These are phyloP conservation scores for Noctilio leporinus DNA, from an alignment of 2,113 vertebrate species.

Conservation along the genomic window DNA sequence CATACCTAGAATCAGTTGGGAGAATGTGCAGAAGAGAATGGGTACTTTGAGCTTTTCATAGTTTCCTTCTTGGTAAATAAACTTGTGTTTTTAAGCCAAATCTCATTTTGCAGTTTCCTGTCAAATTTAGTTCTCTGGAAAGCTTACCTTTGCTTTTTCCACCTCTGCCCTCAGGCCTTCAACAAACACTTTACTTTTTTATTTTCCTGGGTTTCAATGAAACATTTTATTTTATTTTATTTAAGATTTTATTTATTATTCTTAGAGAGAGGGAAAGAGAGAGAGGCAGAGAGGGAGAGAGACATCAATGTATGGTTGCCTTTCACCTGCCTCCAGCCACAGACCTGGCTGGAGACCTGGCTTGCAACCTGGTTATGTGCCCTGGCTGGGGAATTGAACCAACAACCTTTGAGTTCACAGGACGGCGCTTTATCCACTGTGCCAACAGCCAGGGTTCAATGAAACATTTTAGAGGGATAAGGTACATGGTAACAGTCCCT, in stretches of 20 bases:
- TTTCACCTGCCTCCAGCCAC: too few relatives aligned
- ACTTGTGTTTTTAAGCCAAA: constrained; percentile 22
- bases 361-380: too few relatives aligned
- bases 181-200: not conserved
- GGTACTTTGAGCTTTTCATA: constrained; percentile 18
- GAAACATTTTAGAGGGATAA: not conserved
- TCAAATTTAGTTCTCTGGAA: not conserved
- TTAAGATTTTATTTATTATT: too few relatives aligned
- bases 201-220: not conserved
- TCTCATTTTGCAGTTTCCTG: constrained; percentile 42
- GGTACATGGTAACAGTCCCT: not conserved
- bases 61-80: constrained; percentile 30
- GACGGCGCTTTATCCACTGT: too few relatives aligned
- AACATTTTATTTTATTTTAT: too few relatives aligned
- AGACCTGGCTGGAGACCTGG: too few relatives aligned
- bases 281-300: too few relatives aligned
- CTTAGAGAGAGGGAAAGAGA: too few relatives aligned
- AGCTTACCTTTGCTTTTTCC: not conserved
- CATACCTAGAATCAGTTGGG: not conserved
- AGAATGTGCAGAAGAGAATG: not conserved
- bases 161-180: not conserved
- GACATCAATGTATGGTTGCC: too few relatives aligned
- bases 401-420: too few relatives aligned
- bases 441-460: too few relatives aligned
- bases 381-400: too few relatives aligned